phyloP scores from a whole-genome alignment of 2,113 vertebrate species.

The Xyliphius kryptos region DNA sequence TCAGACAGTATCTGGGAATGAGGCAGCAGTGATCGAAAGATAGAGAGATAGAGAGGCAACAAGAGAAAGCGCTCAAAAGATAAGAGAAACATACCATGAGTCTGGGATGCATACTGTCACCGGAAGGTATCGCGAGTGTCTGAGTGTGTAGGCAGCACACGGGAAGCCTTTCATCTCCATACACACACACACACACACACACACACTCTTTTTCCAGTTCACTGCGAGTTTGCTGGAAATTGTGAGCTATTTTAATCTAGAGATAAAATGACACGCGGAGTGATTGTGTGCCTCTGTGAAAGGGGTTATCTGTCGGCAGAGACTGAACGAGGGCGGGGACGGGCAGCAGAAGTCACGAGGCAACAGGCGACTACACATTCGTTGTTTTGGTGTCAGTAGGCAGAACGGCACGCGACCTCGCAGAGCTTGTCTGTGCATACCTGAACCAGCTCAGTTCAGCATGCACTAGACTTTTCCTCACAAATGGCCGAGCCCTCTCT shows the following conservation, averaged over 20 bases:
- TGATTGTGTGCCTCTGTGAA: slow-evolving; percentile 44
- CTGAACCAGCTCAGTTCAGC: slow-evolving; percentile 61
- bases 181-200: no score
- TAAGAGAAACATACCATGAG: background rate
- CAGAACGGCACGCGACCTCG: slow-evolving; percentile 46
- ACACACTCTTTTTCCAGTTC: slow-evolving; percentile 62
- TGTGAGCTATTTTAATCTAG: slow-evolving; percentile 48
- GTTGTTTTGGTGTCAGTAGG: slow-evolving; percentile 38
- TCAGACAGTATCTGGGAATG: slow-evolving; percentile 21
- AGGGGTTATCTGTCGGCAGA: slow-evolving; percentile 35
- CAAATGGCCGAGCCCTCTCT: slow-evolving; percentile 54
- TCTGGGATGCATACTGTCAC: slow-evolving; percentile 54
- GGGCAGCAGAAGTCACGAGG: slow-evolving; percentile 43
- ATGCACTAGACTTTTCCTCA: slow-evolving; percentile 56
- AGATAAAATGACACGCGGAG: slow-evolving; percentile 20
- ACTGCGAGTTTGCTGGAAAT: slow-evolving; percentile 46
- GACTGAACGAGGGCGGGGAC: slow-evolving; percentile 47
- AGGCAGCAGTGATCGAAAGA: background rate
- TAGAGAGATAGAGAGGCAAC: slow-evolving; percentile 5
- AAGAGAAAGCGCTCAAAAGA: slow-evolving; percentile 16
- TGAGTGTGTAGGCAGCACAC: slow-evolving; percentile 67
- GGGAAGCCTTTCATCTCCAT: slow-evolving; percentile 71
- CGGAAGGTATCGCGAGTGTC: slow-evolving; percentile 64
- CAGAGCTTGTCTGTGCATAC: slow-evolving; percentile 48
- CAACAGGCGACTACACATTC: slow-evolving; percentile 59